Evolutionary conservation across 2,113 vertebrate species (phyloP), one percentile per base, ranked within the genome.

Genomic region (Polyodon spathula): DNA sequence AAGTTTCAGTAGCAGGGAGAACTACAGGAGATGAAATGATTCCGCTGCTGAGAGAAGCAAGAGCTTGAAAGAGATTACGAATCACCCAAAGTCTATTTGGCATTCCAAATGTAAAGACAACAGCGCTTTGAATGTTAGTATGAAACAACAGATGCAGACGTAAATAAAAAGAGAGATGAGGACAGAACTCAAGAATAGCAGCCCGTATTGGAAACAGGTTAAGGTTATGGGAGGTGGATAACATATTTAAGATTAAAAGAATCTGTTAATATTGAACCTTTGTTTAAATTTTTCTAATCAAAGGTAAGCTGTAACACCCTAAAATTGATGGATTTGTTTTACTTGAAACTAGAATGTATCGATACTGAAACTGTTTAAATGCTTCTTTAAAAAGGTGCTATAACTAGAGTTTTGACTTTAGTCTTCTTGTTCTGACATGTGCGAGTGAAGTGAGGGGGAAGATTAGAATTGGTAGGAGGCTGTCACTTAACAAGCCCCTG

Each of bases 51-150:
- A 14, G 27, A 27, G 27, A 27, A 27, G 27, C 27, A 3, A 27
- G 10, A 16, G 44, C 62, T 39, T 37, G 38, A 39, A 16, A 50
- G 56, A 58, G 56, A 58, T 63, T 51, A 43, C 15, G 40, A 14
- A 58, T 48, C 46, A 15, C 48, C 39, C 8, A 6, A 37, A 8
- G 39, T 52, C 48, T 12, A 40, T 37, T 6, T 27, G 37, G 46
- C 46, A 52, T 58, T 53, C 10, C 43, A 44, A 37, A 11, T 12
- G 15, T 52, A 55, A 48, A 46, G 16, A 58, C 46, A 44, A 11
- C 44, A 53, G 16, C 56, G 15, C 7, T n/a, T 27, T 5, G 37
- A 50, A 50, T 50, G 4, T 50, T 10, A 50, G 48, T 4, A 2
- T 50, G 48, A n/a, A 6, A 50, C 12, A n/a, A 14, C 48, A 12